These are phyloP conservation scores for Diabrotica virgifera DNA, from an alignment of 1,140 invertebrate genomes.

Conservation along the genomic window DNA sequence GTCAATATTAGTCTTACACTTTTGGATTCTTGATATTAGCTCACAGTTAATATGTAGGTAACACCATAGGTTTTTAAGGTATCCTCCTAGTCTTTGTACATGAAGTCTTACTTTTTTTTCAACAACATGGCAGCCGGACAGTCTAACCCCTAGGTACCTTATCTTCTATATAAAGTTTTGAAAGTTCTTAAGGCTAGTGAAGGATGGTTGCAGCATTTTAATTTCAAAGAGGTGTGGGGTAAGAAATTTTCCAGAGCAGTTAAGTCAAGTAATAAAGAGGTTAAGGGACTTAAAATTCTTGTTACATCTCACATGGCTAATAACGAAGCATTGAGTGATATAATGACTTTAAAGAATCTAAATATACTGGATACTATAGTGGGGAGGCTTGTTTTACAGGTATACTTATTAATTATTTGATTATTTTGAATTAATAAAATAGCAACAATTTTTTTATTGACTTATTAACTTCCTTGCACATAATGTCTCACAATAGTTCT, in stretches of 20 bases:
- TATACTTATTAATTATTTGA: not conserved
- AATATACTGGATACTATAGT: constrained; percentile 61
- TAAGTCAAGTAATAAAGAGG: constrained; percentile 58
- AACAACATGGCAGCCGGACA: no score
- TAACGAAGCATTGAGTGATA: constrained; percentile 61
- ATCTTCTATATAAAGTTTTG: constrained; percentile 61
- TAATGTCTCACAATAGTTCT: no score
- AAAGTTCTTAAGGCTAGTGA: constrained; percentile 47
- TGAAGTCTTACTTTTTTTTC: no score
- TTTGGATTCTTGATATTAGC: no score
- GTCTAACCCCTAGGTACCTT: no score
- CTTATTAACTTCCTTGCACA: no score
- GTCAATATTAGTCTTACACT: no score
- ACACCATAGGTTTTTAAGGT: no score
- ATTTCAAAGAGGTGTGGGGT: constrained; percentile 69
- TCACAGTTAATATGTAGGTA: no score
- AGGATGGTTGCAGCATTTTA: constrained; percentile 53
- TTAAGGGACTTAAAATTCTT: constrained; percentile 55
- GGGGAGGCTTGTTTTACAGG: constrained; percentile 50
- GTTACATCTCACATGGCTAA: constrained; percentile 67
- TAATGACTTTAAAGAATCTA: constrained; percentile 55
- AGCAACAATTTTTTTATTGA: not conserved
- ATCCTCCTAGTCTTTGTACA: no score
- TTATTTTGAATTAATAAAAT: not conserved
- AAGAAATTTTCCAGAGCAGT: constrained; percentile 59